Base-by-base conservation (phyloP, 2,888 invertebrate genomes). In the Chesias legatella region DNA sequence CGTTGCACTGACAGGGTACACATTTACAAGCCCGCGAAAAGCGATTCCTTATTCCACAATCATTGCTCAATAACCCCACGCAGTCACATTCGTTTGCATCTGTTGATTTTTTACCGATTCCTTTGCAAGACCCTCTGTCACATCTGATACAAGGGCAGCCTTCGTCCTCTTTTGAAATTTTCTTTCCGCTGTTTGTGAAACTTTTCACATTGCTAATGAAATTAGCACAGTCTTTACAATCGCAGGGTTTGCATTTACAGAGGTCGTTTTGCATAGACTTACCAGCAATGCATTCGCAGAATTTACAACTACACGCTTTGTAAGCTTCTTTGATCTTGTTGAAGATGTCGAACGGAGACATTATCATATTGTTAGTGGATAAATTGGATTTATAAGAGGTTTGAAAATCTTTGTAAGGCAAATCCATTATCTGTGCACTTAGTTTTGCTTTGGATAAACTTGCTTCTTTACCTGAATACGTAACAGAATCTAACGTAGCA, bases 281-380 rank as follows among this genome's bases (percentile, higher is more conserved):
- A 5, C 53, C 56, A 10, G 42, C 48, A 9, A 79, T 53, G 30
- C 84, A 85, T 52, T 81, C 75, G 35, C 84, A 85, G 17, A 81
- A 67, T 67, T 73, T 81, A 43, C 85, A 84, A 57, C 70, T 79
- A 32, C 85, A 85, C 0, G 73, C 77, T 30, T 73, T 64, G 32
- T 79, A 84, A 8, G 68, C 67, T 47, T 81, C 75, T 58, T 73
- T 78, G 27, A 84, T 58, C 58, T 58, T 72, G 23, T 58, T 61
- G 3, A 77, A 49, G 38, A 84, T 66, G 41, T 84, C 72, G 25
- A 50, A 48, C 23, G 60, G 63, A 8, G 63, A 49, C 29, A 63
- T 33, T 33, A 35, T 49, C 10, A 32, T n/a, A 1, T 29, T 7
- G n/a, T 30, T 43, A 0, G 22, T 2, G 6, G 23, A 7, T 1